Base-by-base conservation (phyloP, 2,888 invertebrate genomes). In the Habroteleia sp. region DNA sequence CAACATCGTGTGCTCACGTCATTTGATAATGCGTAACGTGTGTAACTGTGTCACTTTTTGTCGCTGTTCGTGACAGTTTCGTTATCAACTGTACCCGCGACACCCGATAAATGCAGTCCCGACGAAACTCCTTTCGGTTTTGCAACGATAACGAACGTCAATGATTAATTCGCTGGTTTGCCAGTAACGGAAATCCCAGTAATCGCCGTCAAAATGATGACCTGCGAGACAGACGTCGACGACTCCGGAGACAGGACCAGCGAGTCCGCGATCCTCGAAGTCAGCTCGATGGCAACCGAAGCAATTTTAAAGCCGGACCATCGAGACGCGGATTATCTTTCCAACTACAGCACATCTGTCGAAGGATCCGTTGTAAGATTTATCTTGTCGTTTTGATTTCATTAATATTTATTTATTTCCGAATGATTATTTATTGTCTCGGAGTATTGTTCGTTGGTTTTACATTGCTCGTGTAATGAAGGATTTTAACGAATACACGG, bases 301-400 rank as follows among this genome's bases (percentile, higher is more conserved):
- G 80, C 81, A 8, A 77, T 81, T 62, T 62, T 81, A 2, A 85
- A 85, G 65, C 83, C 83, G 25, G 87, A 86, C 50, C 81, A 58
- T 63, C 84, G 82, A 11, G 87, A 87, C 41, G 73, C 77, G n/a
- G 86, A 86, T 75, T 85, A 84, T 77, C 73, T 85, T 4, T 88
- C 87, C 1, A 88, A 87, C 74, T 85, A 84, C 65, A 88, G 88
- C 66, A 87, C 86, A 11, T 88, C 88, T 33, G 77, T 86, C 27
- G 88, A 88, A 56, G 87, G 86, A 42, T 88, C 88, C 8, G 84
- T 88, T 74, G 88, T 88, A 69, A 83, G 83, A 23, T 31, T 6
- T 48, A 17, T 39, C 5, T 31, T 7, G 27, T 20, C 5, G 11
- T n/a, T n/a, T n/a, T n/a, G n/a, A n/a, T n/a, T n/a, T n/a, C n/a